A percentile compares a stretch with the other conserved stretches of the same genome.
Evolutionary conservation across 2,113 vertebrate species (phyloP).

Genomic region (Tragulus kanchil): DNA sequence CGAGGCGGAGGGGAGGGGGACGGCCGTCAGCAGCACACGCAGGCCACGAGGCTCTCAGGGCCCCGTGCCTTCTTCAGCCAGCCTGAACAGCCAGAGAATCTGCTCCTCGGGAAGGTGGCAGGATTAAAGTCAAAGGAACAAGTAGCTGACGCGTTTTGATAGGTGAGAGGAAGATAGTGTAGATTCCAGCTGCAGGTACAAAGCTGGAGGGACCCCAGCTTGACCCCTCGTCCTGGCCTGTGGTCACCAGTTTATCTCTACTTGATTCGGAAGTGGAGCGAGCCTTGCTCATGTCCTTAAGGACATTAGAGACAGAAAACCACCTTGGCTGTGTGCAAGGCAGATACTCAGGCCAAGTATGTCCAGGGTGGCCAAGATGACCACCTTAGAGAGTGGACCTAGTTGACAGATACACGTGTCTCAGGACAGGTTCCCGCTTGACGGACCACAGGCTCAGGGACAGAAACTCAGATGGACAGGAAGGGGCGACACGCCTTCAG

Average conservation of each 20-base stretch:
- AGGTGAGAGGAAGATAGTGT: background rate
- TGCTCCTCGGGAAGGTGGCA: background rate
- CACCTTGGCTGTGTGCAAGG: background rate
- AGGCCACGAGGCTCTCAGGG: background rate
- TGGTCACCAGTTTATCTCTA: background rate
- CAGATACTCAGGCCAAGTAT: background rate
- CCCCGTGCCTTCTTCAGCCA: background rate
- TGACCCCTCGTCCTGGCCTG: background rate
- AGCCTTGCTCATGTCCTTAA: background rate
- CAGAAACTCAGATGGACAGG: background rate
- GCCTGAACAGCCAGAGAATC: background rate
- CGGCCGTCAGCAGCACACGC: background rate
- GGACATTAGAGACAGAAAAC: background rate
- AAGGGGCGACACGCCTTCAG: background rate
- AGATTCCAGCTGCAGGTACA: background rate
- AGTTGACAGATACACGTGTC: fast-evolving
- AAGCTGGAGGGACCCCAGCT: background rate
- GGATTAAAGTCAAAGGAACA: background rate
- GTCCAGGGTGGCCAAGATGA: background rate
- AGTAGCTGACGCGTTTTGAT: background rate
- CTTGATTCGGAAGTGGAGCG: background rate
- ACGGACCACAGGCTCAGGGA: background rate
- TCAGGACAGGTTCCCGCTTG: background rate
- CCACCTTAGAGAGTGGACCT: background rate
- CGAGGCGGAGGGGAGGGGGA: background rate